Percentiles rank a stretch among this genome's conserved stretches.
These are phyloP conservation scores for Poecilia picta DNA, from an alignment of 2,797 vertebrate species.

Conservation along the genomic window DNA sequence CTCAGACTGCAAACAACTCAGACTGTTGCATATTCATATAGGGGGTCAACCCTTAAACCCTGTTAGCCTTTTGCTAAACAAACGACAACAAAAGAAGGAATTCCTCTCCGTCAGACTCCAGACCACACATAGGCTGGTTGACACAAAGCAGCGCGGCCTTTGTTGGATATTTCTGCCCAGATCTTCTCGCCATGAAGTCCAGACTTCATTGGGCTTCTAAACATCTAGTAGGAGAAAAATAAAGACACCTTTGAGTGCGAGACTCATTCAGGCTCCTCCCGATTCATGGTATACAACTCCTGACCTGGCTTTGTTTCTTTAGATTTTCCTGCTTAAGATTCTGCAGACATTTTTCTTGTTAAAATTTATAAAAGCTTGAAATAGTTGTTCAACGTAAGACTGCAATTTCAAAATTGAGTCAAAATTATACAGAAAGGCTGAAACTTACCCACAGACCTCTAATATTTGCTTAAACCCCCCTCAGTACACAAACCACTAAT, in stretches of 20 bases:
- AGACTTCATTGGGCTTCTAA: background rate
- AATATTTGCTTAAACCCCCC: background rate
- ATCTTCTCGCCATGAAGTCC: constrained; percentile 6
- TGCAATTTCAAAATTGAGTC: background rate
- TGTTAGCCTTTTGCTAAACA: constrained; percentile 18
- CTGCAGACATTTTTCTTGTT: background rate
- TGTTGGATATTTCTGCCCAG: background rate
- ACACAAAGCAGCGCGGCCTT: constrained; percentile 1
- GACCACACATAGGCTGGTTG: constrained; percentile 10
- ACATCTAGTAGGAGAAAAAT: background rate
- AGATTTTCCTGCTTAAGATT: background rate
- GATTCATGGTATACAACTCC: background rate
- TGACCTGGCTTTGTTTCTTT: background rate
- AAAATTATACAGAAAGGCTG: background rate
- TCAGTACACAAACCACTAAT: background rate
- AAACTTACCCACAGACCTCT: background rate
- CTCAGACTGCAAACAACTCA: constrained; percentile 36
- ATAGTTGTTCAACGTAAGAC: background rate
- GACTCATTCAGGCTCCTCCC: background rate
- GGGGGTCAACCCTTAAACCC: constrained; percentile 45
- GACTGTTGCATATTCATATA: constrained; percentile 44
- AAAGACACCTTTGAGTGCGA: background rate
- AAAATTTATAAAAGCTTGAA: background rate
- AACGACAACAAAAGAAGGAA: constrained; percentile 65
- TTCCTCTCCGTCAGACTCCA: constrained; percentile 26